Base-by-base conservation (phyloP, 1,140 invertebrate species). In the Uloborus diversus region DNA sequence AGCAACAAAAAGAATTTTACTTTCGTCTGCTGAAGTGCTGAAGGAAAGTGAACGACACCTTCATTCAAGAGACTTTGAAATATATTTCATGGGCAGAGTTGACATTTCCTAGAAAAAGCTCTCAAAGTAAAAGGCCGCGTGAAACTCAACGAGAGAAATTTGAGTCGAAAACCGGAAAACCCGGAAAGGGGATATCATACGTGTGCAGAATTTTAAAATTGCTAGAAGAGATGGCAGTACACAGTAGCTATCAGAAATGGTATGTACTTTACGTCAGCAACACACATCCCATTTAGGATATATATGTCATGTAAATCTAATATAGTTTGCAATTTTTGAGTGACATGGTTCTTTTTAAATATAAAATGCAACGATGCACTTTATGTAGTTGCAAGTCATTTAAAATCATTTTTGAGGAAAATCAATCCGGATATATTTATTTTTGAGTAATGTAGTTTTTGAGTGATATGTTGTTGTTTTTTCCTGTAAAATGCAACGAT, bases 81-180 rank as follows among this genome's bases (percentile, higher is more conserved):
- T 42, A 42, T 42, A n/a, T 42, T 42, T 42, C 37, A 9, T 42
- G 17, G 17, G 17, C 17, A 42, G 37, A 42, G 37, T 9, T 42
- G 37, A 42, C 37, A 42, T 42, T 42, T 42, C 37, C 37, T 42
- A 42, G 17, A 42, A n/a, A 42, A 42, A 9, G 9, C 37, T 42
- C 37, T 42, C 37, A 9, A 13, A 42, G 37, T 42, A 42, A 42
- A 42, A 42, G 37, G 37, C 17, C 2, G 17, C 9, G 37, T 42
- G 37, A 42, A 42, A 17, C 37, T 9, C 37, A 28, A 49, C 64
- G 32, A n/a, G 51, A 68, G 42, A 49, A 68, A 68, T 68, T 30
- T 23, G 37, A 68, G 64, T 68, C 27, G 64, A 68, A 68, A 68
- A 51, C 47, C n/a, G 64, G 64, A 49, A 68, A 68, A 68, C 27